Evolutionary conservation across 2,797 vertebrate genomes (phyloP).

Genomic region (Tympanoctomys barrerae): DNA sequence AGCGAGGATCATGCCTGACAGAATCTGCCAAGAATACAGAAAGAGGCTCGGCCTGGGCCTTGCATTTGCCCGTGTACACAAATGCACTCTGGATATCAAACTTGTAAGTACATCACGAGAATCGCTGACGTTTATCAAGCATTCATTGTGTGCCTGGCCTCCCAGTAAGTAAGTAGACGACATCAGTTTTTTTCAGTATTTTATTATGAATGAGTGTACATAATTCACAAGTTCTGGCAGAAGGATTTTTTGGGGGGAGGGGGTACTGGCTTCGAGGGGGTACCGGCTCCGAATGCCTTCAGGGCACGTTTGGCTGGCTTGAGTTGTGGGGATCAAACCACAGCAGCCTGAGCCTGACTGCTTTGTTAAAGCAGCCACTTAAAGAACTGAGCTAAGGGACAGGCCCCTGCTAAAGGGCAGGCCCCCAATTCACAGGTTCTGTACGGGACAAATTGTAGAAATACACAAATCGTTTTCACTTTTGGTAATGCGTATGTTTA

Average conservation of each 20-base stretch:
- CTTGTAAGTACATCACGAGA: not conserved
- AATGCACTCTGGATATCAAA: not conserved
- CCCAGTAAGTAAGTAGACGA: not conserved
- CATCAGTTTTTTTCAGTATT: not conserved
- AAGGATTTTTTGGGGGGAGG: too few species aligned
- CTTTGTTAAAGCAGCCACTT: too few species aligned
- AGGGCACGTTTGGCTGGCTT: too few species aligned
- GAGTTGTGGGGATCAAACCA: too few species aligned
- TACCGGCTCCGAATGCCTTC: too few species aligned
- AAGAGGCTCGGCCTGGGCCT: not conserved
- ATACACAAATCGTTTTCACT: not conserved
- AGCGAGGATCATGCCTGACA: not conserved
- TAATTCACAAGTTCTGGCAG: not conserved
- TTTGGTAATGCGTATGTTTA: not conserved
- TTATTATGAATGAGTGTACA: not conserved
- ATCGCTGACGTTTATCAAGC: not conserved
- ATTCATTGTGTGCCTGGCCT: not conserved
- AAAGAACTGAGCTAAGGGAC: too few species aligned
- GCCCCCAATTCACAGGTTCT: not conserved
- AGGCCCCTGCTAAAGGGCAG: too few species aligned
- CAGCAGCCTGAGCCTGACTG: too few species aligned
- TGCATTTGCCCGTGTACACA: not conserved
- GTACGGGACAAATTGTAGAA: not conserved
- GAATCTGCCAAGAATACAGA: fast-evolving
- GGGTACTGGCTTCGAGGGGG: too few species aligned